Evolutionary conservation across 2,797 vertebrate genomes (phyloP).

Genomic region (Varecia variegata): DNA sequence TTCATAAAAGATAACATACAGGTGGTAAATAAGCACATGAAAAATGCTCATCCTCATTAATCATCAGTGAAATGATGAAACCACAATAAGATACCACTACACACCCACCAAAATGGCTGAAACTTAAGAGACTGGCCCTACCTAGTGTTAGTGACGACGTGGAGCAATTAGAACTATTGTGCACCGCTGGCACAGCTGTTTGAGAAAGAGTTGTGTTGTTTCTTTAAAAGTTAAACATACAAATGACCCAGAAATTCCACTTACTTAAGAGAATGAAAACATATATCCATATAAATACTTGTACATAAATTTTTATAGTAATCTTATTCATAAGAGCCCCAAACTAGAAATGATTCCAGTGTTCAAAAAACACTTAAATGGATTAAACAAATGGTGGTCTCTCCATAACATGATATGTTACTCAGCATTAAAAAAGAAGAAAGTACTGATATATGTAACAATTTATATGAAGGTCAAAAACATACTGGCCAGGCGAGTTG

Average conservation of each 20-base stretch:
- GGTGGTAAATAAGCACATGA: background rate
- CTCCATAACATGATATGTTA: background rate
- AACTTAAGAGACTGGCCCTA: background rate
- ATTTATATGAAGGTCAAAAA: background rate
- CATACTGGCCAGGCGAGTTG: background rate
- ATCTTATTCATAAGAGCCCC: background rate
- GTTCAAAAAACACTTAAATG: background rate
- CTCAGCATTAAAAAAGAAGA: background rate
- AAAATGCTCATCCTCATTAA: background rate
- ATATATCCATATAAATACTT: background rate
- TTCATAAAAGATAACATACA: background rate
- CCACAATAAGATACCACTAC: background rate
- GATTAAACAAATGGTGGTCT: background rate
- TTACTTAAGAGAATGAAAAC: background rate
- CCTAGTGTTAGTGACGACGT: background rate
- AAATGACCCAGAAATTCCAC: background rate
- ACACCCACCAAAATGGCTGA: background rate
- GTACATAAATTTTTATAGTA: background rate
- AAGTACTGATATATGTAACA: background rate
- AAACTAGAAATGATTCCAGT: background rate
- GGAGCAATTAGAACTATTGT: background rate
- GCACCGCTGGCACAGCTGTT: accelerated
- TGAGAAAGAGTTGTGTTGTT: background rate
- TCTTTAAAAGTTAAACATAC: background rate
- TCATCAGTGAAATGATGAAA: background rate